Conservation (phyloP, 2,113 vertebrate genomes). For the Silurus meridionalis region DNA sequence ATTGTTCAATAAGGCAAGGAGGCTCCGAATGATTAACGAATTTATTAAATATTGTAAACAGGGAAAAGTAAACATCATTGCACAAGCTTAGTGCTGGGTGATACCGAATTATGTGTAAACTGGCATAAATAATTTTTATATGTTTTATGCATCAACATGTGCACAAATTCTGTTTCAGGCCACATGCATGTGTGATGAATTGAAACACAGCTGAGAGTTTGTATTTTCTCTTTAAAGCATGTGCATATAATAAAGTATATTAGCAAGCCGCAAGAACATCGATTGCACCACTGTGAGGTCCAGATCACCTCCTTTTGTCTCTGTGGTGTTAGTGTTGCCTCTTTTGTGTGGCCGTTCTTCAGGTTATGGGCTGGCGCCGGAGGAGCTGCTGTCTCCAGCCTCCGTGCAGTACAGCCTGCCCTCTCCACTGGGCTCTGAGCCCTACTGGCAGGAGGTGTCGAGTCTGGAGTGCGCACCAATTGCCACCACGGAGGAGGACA, state of each 20-base stretch:
- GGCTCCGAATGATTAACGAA: neutral
- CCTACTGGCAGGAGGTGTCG: slow-evolving; percentile 96
- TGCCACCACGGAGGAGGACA: slow-evolving; percentile 91
- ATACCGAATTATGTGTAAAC: neutral
- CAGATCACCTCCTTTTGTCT: slow-evolving; percentile 57
- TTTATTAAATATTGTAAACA: neutral
- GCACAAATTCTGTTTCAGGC: neutral
- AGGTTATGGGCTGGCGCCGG: slow-evolving; percentile 96
- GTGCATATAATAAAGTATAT: slow-evolving; percentile 34
- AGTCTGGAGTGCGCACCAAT: slow-evolving; percentile 90
- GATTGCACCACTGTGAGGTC: slow-evolving; percentile 43
- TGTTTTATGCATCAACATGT: neutral
- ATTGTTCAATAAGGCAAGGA: no score
- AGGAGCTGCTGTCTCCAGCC: slow-evolving; percentile 96
- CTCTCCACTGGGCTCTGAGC: slow-evolving; percentile 90
- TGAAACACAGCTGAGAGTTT: neutral
- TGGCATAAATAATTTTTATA: neutral
- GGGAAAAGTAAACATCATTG: neutral
- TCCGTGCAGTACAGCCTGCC: slow-evolving; percentile 94
- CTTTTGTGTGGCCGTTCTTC: slow-evolving; percentile 60
- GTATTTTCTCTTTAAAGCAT: neutral
- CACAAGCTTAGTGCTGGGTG: neutral
- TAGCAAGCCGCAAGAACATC: slow-evolving; percentile 51
- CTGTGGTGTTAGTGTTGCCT: slow-evolving; percentile 69
- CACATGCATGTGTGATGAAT: neutral